Evolutionary conservation across 1,140 invertebrate genomes (phyloP).

Genomic region (Vanessa tameamea): DNA sequence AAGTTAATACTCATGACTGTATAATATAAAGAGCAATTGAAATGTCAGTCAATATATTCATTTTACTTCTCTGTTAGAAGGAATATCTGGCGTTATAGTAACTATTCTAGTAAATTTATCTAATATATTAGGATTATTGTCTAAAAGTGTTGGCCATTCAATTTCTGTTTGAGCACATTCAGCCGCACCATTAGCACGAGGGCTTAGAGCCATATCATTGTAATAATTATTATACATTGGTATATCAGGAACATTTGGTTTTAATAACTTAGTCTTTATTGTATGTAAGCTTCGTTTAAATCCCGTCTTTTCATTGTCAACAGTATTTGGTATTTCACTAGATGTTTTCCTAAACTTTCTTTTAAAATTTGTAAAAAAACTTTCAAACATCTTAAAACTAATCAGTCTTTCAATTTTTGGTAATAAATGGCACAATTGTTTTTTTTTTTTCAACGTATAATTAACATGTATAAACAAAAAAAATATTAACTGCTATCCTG

Average conservation of each 20-base stretch:
- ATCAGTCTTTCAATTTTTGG: constrained; percentile 75
- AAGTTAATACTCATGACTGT: background rate
- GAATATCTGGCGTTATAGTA: constrained; percentile 76
- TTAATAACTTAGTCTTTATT: constrained; percentile 70
- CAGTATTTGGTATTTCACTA: constrained; percentile 47
- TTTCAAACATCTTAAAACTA: constrained; percentile 74
- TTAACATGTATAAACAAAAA: constrained; percentile 47
- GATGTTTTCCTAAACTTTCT: constrained; percentile 81
- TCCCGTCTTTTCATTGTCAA: constrained; percentile 67
- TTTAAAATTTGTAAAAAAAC: constrained; percentile 69
- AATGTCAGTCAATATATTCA: constrained; percentile 25
- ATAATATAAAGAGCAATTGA: constrained; percentile 29
- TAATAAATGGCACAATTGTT: constrained; percentile 57
- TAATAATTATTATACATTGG: constrained; percentile 45
- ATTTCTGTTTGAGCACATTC: constrained; percentile 72
- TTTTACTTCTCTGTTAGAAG: constrained; percentile 67
- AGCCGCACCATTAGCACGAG: constrained; percentile 62
- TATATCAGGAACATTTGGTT: constrained; percentile 53
- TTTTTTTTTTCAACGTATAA: constrained; percentile 18
- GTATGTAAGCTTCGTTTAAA: constrained; percentile 71
- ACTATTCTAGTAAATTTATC: constrained; percentile 85
- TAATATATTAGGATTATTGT: constrained; percentile 81
- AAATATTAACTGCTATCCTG: constrained; percentile 43
- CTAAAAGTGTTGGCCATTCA: constrained; percentile 65
- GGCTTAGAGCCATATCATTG: constrained; percentile 66